Evolutionary conservation across 30 jellyfish, hydroid and myxozoan species (phyloP), one percentile per base, ranked within the genome.

Genomic region (Cassiopea andromeda): DNA sequence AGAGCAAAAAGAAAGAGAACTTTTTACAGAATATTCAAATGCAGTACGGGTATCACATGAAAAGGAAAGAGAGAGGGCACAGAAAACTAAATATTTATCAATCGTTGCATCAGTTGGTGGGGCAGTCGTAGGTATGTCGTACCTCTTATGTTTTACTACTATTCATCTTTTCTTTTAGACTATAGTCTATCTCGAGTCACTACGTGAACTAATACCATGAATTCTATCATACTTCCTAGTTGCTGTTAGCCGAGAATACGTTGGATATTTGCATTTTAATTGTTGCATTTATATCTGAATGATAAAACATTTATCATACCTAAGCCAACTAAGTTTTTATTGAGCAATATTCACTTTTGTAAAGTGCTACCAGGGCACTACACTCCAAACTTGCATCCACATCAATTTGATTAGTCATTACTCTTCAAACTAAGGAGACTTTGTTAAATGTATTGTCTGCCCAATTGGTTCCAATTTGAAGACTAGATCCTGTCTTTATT

Each of bases 11-110:
- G 99, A 95, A 75, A 92, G 99, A 59, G 93, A 87, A 46, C 44
- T 61, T 5, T 95, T 95, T 77, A 75, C 95, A 18, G 87, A 60
- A 73, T 95, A 77, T 68, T 91, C 99, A 45, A 79, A 94, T 71
- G 95, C 99, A 2, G 98, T 95, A 60, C 85, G 99, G 27, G 48
- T 88, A 17, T 95, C 99, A 19, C 99, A 95, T 64, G 99, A 95
- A 68, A 91, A 92, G 84, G 99, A 95, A 76, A 72, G 99, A 43
- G 92, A 91, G 60, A 77, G 98, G 57, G 97, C 96, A 10, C 97
- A 95, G 86, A 90, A 95, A 57, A 95, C 99, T 38, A 95, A 92
- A 89, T 95, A 95, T 67, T 91, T 98, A 97, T 95, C 99, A 17
- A 85, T 95, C 8, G 87, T 95, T 83, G 98, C 93, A 7, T 95